A percentile compares a stretch with the other conserved stretches of the same genome.
Conservation (phyloP, 2,888 invertebrate species). For the Drosophila cyrtoloma region DNA sequence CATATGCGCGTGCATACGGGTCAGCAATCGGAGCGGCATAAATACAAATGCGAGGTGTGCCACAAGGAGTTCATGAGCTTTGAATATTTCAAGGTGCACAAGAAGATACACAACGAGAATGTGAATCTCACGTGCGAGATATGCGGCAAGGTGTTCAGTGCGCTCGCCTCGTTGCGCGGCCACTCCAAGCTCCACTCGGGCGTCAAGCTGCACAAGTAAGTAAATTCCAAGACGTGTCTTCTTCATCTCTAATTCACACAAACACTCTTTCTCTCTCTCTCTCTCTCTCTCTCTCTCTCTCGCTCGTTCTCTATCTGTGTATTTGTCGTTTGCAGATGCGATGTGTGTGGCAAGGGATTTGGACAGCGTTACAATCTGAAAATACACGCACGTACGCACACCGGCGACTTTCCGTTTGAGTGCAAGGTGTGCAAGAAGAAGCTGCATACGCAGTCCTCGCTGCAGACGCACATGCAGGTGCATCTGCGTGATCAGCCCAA, state of each 20-base stretch:
- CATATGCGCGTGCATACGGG: constrained; percentile 85
- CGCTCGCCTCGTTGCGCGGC: constrained; percentile 84
- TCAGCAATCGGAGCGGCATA: constrained; percentile 85
- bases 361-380: constrained; percentile 85
- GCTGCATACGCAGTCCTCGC: constrained; percentile 84
- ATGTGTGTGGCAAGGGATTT: constrained; percentile 85
- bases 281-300: not conserved
- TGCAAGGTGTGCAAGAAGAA: constrained; percentile 85
- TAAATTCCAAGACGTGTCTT: constrained; percentile 5
- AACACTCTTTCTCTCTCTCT: not conserved
- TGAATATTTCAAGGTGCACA: constrained; percentile 87
- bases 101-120: constrained; percentile 87
- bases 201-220: constrained; percentile 85
- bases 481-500: constrained; percentile 83
- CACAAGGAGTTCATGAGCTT: constrained; percentile 87
- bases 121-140: constrained; percentile 87
- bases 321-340: constrained; percentile 75
- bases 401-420: constrained; percentile 85
- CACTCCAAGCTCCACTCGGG: constrained; percentile 85
- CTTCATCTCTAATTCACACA: not conserved
- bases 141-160: constrained; percentile 86
- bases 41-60: constrained; percentile 87
- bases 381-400: constrained; percentile 85
- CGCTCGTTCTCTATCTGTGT: not conserved
- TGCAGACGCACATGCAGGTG: constrained; percentile 85